Evolutionary conservation across 2,113 vertebrate genomes (phyloP), one percentile per base, ranked within the genome.

Genomic region (Scalopus aquaticus): DNA sequence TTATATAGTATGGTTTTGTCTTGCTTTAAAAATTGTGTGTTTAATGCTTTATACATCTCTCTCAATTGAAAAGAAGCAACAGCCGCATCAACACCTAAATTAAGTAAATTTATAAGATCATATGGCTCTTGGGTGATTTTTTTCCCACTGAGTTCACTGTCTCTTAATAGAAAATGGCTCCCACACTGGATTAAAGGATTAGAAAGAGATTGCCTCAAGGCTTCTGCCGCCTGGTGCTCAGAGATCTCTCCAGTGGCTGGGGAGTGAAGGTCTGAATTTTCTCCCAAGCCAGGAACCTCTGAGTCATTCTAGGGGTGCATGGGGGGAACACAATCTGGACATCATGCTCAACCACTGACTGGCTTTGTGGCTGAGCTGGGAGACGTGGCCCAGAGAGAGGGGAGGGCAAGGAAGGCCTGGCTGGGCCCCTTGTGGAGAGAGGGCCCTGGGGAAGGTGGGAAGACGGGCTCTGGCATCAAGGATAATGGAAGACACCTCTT

Each of bases 131-230:
- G 0, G 44, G 54, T 84, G 90, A 89, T 82, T 82, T 69, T 93
- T 49, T 94, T 93, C 82, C 94, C 95, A 89, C 44, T 95, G 96
- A 92, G 79, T 84, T 96, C 95, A 96, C 74, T 20, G 37, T 89
- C 92, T 79, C 64, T 93, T 96, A 93, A 94, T 97, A 96, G 97
- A 95, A 94, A 76, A 85, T 91, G 91, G 90, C 84, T 96, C 89
- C 95, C 64, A 46, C 26, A 15, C 64, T 54, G 93, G 96, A 86
- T 96, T 93, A 91, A 93, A 74, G 93, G 97, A 89, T 96, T 91
- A 94, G 86, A 11, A 78, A 56, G 93, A 94, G 76, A 64, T 62
- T 83, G 91, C 94, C 87, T 97, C 22, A 56, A 93, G 91, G 91
- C 82, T 54, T 70, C 32, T 69, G 79, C 81, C 5, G 84, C 67